These are phyloP conservation scores for Gouania willdenowi DNA, from an alignment of 2,797 vertebrate species.

Conservation along the genomic window DNA sequence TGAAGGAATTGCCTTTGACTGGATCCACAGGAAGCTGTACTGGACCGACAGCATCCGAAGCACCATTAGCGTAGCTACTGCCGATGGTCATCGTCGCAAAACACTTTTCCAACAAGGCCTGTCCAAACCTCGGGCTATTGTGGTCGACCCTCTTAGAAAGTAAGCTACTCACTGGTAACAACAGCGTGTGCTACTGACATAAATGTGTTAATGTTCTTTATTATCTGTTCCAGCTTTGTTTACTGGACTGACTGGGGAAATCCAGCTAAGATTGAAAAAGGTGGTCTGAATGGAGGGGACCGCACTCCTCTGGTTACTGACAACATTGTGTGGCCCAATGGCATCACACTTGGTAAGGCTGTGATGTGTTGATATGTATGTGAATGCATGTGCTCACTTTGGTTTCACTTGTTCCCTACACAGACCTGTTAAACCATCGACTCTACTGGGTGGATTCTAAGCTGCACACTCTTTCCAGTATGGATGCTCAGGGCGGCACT, in stretches of 20 bases:
- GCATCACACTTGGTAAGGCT: constrained; percentile 88
- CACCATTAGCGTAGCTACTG: constrained; percentile 80
- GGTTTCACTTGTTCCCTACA: background rate
- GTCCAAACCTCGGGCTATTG: constrained; percentile 82
- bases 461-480: constrained; percentile 85
- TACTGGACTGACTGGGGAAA: constrained; percentile 93
- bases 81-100: constrained; percentile 75
- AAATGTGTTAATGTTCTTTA: too few relatives aligned
- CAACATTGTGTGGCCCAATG: constrained; percentile 87
- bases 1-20: constrained; percentile 87
- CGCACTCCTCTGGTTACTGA: constrained; percentile 78
- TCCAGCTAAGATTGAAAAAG: constrained; percentile 86
- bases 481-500: constrained; percentile 77
- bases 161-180: constrained; percentile 36
- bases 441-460: constrained; percentile 95
- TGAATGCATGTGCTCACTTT: too few relatives aligned
- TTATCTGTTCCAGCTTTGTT: constrained; percentile 79
- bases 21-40: constrained; percentile 88
- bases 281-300: constrained; percentile 85
- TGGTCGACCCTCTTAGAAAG: constrained; percentile 85
- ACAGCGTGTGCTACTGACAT: too few relatives aligned
- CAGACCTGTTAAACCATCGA: constrained; percentile 83
- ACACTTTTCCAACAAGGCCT: constrained; percentile 75
- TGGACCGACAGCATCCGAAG: constrained; percentile 86
- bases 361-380: too few relatives aligned